These are phyloP conservation scores for Dryobotodes eremita DNA, from an alignment of 2,888 invertebrate genomes.

Conservation along the genomic window DNA sequence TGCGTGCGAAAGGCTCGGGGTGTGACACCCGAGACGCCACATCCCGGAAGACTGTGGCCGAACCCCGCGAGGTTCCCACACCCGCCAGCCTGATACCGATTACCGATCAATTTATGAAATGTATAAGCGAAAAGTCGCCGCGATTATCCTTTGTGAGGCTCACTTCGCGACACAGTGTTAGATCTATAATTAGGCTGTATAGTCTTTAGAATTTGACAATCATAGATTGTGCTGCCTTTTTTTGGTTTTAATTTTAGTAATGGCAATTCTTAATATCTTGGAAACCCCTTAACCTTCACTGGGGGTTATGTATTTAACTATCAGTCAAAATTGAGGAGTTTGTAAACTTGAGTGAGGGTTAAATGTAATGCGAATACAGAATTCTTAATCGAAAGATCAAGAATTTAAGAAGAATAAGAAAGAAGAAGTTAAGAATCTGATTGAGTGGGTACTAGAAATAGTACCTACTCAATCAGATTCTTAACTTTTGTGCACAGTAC, in stretches of 20 bases:
- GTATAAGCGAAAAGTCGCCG: slow-evolving; percentile 11
- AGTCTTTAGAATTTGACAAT: background rate
- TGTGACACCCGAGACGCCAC: slow-evolving; percentile 86
- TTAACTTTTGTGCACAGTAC: background rate
- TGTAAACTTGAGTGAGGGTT: background rate
- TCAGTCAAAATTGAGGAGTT: background rate
- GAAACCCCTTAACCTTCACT: background rate
- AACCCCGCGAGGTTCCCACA: slow-evolving; percentile 79
- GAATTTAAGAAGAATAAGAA: no score
- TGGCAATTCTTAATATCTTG: background rate
- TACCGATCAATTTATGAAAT: slow-evolving; percentile 28
- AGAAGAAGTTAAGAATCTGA: no score
- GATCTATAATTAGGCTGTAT: slow-evolving; percentile 1
- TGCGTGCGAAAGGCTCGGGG: slow-evolving; percentile 85
- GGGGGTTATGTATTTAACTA: background rate
- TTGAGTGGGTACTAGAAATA: no score
- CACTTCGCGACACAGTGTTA: background rate
- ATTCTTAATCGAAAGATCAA: background rate
- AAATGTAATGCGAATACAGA: background rate
- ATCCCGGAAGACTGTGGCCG: slow-evolving; percentile 90
- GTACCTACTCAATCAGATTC: background rate
- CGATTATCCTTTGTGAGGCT: background rate
- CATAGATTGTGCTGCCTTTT: background rate
- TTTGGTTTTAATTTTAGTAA: background rate
- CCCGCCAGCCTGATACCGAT: slow-evolving; percentile 54